Conservation (phyloP, 2,113 vertebrate species). For the Saccopteryx bilineata region DNA sequence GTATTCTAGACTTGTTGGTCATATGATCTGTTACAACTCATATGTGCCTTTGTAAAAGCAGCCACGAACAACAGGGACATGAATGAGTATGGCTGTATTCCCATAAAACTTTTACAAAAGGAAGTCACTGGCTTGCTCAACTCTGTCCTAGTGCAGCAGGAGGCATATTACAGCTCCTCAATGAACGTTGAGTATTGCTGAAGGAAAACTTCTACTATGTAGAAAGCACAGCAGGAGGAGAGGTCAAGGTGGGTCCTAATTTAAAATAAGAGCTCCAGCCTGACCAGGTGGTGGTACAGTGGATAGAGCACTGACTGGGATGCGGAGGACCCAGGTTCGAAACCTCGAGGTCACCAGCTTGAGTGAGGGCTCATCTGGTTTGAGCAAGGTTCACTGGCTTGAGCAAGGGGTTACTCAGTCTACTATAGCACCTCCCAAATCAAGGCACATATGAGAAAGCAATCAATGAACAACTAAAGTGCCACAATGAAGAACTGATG, state of each 20-base stretch:
- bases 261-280: not conserved
- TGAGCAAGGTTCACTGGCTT: too few relatives aligned
- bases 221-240: not conserved
- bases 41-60: not conserved
- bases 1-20: not conserved
- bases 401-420: too few relatives aligned
- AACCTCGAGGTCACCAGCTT: too few relatives aligned
- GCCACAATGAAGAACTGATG: too few relatives aligned
- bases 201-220: not conserved
- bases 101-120: not conserved
- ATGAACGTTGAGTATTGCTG: not conserved
- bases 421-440: too few relatives aligned
- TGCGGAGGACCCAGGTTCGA: too few relatives aligned
- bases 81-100: not conserved
- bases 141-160: not conserved
- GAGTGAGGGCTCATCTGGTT: too few relatives aligned
- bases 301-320: too few relatives aligned
- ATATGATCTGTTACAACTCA: not conserved
- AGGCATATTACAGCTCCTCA: not conserved
- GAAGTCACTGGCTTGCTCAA: not conserved
- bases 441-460: too few relatives aligned
- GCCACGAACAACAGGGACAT: not conserved
- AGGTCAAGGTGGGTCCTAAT: not conserved
- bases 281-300: too few relatives aligned
- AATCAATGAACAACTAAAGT: too few relatives aligned